phyloP scores from a whole-genome alignment of 1,140 invertebrate species.

The Euwallacea similis region DNA sequence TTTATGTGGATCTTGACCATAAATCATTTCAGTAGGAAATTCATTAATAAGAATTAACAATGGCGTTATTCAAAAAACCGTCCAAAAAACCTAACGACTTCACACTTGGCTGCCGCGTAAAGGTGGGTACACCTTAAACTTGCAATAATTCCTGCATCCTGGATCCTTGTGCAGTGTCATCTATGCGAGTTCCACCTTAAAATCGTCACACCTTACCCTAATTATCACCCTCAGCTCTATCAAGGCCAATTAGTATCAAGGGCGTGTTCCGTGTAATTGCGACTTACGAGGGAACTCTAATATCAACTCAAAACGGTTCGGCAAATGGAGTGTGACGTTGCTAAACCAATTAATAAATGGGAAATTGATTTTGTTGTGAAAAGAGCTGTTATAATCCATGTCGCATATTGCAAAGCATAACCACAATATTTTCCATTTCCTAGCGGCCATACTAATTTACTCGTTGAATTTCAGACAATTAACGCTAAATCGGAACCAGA shows the following conservation, averaged over 20 bases:
- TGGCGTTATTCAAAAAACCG: no score
- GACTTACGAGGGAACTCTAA: no score
- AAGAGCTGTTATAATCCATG: not conserved
- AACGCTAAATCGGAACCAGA: no score
- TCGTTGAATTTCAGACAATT: no score
- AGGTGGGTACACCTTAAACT: constrained; percentile 7
- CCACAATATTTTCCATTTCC: no score
- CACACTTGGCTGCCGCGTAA: not conserved
- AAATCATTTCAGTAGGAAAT: no score
- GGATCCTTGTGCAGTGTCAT: constrained; percentile 25
- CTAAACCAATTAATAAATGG: not conserved
- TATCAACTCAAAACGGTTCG: not conserved
- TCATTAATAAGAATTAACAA: no score
- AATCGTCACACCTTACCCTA: constrained; percentile 11
- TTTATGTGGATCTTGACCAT: not conserved
- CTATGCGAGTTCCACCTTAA: constrained; percentile 19
- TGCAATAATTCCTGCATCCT: constrained; percentile 6
- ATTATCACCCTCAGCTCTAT: constrained; percentile 11
- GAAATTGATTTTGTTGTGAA: constrained; percentile 2
- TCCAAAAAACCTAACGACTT: not conserved
- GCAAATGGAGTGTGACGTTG: not conserved
- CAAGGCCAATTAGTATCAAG: not conserved
- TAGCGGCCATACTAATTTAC: no score
- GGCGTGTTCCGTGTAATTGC: not conserved
- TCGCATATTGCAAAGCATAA: no score